A percentile compares a stretch with the other conserved stretches of the same genome.
phyloP scores from a whole-genome alignment of 2,888 invertebrate genomes.

The Deilephila elpenor region DNA sequence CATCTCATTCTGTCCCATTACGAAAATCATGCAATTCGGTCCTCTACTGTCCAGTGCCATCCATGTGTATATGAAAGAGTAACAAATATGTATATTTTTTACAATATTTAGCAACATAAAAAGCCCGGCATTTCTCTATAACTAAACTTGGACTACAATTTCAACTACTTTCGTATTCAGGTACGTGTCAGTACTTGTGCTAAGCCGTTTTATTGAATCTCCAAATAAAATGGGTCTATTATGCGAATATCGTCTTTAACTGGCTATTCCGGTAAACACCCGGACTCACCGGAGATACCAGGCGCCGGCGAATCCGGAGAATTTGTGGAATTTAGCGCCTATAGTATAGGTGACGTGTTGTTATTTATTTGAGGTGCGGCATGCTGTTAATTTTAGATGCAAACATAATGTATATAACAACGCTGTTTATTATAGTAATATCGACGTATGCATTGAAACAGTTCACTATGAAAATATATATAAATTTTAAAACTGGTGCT shows the following conservation, averaged over 20 bases:
- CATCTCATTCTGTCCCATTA: no score
- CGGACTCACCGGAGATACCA: neutral
- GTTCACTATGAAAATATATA: no score
- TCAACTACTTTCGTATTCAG: conserved; percentile 9
- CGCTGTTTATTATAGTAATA: no score
- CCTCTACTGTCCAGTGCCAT: no score
- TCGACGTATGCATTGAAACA: no score
- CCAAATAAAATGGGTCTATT: conserved; percentile 16
- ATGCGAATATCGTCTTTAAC: conserved; percentile 15
- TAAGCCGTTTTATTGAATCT: conserved; percentile 24
- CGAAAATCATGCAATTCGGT: no score
- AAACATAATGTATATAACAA: no score
- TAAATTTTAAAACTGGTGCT: no score
- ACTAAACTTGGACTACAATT: neutral
- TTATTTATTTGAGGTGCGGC: neutral
- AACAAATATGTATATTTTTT: no score
- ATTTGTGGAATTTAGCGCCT: conserved; percentile 16
- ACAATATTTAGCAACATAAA: neutral
- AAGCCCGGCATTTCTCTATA: neutral
- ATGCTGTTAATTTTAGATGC: neutral
- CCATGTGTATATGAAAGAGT: no score
- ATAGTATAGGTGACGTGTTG: neutral
- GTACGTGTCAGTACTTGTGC: neutral
- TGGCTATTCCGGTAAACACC: conserved; percentile 10
- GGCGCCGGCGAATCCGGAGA: neutral